These are phyloP conservation scores for Macroglossus sobrinus DNA, from an alignment of 2,113 vertebrate genomes.

Conservation along the genomic window DNA sequence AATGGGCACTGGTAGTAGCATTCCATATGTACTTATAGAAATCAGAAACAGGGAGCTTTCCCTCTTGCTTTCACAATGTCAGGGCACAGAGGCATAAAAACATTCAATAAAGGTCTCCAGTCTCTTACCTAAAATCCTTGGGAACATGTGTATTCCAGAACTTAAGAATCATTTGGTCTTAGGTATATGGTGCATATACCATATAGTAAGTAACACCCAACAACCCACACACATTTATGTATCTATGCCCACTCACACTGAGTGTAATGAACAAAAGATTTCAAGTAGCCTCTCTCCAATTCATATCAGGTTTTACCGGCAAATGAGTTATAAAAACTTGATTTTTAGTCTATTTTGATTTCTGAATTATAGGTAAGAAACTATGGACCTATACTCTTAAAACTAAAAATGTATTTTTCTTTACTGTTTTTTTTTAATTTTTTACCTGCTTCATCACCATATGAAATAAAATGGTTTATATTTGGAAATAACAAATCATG, in stretches of 20 bases:
- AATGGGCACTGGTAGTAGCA: neutral
- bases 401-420: neutral
- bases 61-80: neutral
- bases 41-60: neutral
- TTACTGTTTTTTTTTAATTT: constrained; percentile 11
- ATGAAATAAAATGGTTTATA: constrained; percentile 26
- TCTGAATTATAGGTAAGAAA: constrained; percentile 43
- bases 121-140: constrained; percentile 35
- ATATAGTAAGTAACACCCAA: neutral
- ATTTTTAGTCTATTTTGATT: constrained; percentile 41
- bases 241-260: neutral
- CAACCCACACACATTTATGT: neutral
- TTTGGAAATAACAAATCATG: constrained; percentile 40
- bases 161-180: neutral
- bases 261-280: neutral
- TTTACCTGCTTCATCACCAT: neutral
- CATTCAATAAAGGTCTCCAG: neutral
- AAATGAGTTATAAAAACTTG: neutral
- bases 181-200: neutral
- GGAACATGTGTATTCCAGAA: neutral
- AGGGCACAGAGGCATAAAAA: neutral
- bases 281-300: constrained; percentile 1
- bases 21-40: neutral
- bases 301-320: constrained; percentile 15
- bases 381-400: neutral